These are phyloP conservation scores for Tenebrosternarchus preto DNA, from an alignment of 2,113 vertebrate genomes.

Conservation along the genomic window DNA sequence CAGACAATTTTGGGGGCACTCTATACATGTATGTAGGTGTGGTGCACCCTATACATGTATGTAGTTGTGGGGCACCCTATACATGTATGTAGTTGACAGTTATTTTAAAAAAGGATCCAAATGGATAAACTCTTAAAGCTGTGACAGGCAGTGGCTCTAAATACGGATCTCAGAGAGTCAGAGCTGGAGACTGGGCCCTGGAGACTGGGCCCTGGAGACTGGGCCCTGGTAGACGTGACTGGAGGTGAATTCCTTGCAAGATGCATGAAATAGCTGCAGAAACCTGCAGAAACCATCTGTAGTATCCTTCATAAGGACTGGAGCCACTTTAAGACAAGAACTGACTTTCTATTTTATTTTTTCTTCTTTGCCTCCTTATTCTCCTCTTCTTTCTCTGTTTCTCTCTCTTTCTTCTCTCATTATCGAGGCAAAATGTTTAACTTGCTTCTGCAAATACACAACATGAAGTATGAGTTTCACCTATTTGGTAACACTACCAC, in stretches of 20 bases:
- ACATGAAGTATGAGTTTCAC: no score
- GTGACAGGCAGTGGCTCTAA: conserved; percentile 12
- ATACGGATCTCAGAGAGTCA: not conserved
- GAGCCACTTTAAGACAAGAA: not conserved
- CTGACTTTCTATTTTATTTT: not conserved
- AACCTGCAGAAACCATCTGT: conserved; percentile 16
- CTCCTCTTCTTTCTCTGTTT: not conserved
- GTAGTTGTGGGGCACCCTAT: not conserved
- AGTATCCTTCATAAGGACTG: not conserved
- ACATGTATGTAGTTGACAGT: conserved; percentile 11
- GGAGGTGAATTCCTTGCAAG: conserved; percentile 25
- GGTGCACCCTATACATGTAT: not conserved
- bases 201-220: no score
- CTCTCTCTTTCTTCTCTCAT: no score
- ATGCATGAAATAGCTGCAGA: conserved; percentile 19
- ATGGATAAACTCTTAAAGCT: conserved; percentile 6
- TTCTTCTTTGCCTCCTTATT: not conserved
- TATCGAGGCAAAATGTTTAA: no score
- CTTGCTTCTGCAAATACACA: no score
- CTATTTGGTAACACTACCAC: no score
- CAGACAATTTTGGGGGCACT: not conserved
- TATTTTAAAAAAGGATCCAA: not conserved
- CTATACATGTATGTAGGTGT: conserved; percentile 8
- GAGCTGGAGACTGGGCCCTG: not conserved
- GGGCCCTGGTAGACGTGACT: conserved; percentile 1